A percentile compares a stretch with the other conserved stretches of the same genome.
phyloP scores from a whole-genome alignment of 2,888 invertebrate species.

The Tetrapedia diversipes region DNA sequence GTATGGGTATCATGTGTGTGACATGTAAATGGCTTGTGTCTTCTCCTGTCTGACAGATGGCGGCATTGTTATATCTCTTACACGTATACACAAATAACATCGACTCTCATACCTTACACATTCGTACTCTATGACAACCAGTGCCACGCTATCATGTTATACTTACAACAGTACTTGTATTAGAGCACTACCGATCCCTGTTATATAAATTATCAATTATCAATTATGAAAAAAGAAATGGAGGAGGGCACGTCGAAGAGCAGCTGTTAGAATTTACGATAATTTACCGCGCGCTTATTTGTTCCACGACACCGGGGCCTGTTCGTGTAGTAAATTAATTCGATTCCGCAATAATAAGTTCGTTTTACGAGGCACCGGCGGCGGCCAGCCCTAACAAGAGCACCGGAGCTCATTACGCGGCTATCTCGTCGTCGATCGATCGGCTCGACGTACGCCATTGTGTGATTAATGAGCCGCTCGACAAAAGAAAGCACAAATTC shows the following conservation, averaged over 20 bases:
- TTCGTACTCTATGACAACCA: no score
- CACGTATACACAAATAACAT: no score
- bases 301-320: slow-evolving; percentile 13
- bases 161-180: no score
- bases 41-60: no score
- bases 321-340: slow-evolving; percentile 48
- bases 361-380: slow-evolving; percentile 61
- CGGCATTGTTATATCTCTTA: no score
- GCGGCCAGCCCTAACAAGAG: slow-evolving; percentile 53
- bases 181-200: no score
- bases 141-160: no score
- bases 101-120: no score
- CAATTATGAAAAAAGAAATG: no score
- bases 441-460: slow-evolving; percentile 73
- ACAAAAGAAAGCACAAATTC: slow-evolving; percentile 63
- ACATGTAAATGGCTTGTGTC: no score
- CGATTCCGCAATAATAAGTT: slow-evolving; percentile 61
- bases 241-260: neutral
- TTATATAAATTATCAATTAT: no score
- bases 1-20: no score
- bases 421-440: slow-evolving; percentile 79
- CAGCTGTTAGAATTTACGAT: neutral
- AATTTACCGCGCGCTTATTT: slow-evolving; percentile 18
- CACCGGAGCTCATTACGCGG: slow-evolving; percentile 77
- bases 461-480: slow-evolving; percentile 79